Base-by-base conservation (phyloP, 2,797 vertebrate species). In the Enteromius unitaeniatus region DNA sequence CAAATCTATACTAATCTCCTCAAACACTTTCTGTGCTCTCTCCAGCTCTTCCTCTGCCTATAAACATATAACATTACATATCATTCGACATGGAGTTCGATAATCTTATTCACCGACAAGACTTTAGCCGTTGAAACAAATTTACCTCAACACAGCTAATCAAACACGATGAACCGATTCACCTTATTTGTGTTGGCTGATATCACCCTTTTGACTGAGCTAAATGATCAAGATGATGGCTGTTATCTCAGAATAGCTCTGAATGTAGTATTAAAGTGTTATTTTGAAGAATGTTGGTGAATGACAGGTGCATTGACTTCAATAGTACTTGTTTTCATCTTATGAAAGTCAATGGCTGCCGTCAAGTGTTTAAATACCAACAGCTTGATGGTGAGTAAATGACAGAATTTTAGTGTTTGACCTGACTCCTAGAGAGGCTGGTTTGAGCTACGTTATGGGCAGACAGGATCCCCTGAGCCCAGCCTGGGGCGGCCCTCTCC, bases 391-490 rank as follows among this genome's bases (percentile, higher is more conserved):
- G 13, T 62, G 13, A 28, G 14, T 31, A 64, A 64, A 64, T 64
- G 14, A 64, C 60, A 31, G 26, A 8, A 31, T 64, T 62, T 28
- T 62, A 9, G n/a, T 28, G 47, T 42, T 37, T 79, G 28, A 81
- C 79, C 98, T 99, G 98, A 94, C 95, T 97, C 95, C 97, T 96
- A 92, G 99, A 97, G 91, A 99, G 96, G 94, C 97, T 99, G 96
- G 96, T 99, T 95, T 99, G 98, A 85, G 98, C 98, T 91, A 99
- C 96, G 86, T 98, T 97, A 91, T 99, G 98, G 91, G 98, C 98
- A 87, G 98, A 98, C 90, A 99, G 95, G 94, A 99, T 99, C 87
- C 98, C 98, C 95, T 99, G 98, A 92, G 98, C 99, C 98, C 98
- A 99, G 87, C 97, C 97, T 86, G 98, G 98, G 68, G 98, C 97